Base-by-base conservation (phyloP, 1,140 invertebrate genomes). In the Drosophila nigrodunni region DNA sequence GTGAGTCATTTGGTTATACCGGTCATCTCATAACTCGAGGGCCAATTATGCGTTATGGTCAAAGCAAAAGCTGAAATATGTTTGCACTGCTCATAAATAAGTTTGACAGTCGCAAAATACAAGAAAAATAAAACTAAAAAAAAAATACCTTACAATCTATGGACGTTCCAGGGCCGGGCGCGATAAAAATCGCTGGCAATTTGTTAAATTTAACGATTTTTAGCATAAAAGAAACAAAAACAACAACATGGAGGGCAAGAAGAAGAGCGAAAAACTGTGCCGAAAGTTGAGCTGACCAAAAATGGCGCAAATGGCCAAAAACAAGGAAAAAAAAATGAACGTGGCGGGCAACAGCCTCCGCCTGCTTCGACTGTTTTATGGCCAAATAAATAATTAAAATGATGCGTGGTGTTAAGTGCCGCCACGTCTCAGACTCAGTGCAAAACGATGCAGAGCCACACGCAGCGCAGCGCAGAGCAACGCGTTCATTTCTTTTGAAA, bases 311-410 rank as follows among this genome's bases (percentile, higher is more conserved):
- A 35, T 52, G 44, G 54, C 55, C 18, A 68, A 73, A 68, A 73
- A 21, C 18, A 21, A 21, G 18, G 2, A 21, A 21, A 2, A 21
- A 21, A 21, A 21, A 21, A 21, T 21, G 2, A 21, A 46, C 43
- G 41, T 50, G 9, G 7, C 11, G n/a, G 21, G 58, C 43, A 25
- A 34, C 60, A 64, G 62, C 67, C 76, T 60, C 49, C 76, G 71
- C 55, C 66, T 41, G 67, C 68, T 89, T 85, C 73, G 85, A 79
- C 75, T 83, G 70, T 81, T 89, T 89, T 89, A 89, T 89, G 85
- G 30, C 72, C 81, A 89, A 90, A 89, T 89, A 89, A 89, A 89
- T 89, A 89, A 89, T 89, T 89, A 89, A 89, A 89, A 89, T 89
- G 85, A 89, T 89, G 85, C 86, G 85, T 89, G 85, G 85, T 89